These are phyloP conservation scores for Enteromius fasciolatus DNA, from an alignment of 2,797 vertebrate genomes.

Conservation along the genomic window DNA sequence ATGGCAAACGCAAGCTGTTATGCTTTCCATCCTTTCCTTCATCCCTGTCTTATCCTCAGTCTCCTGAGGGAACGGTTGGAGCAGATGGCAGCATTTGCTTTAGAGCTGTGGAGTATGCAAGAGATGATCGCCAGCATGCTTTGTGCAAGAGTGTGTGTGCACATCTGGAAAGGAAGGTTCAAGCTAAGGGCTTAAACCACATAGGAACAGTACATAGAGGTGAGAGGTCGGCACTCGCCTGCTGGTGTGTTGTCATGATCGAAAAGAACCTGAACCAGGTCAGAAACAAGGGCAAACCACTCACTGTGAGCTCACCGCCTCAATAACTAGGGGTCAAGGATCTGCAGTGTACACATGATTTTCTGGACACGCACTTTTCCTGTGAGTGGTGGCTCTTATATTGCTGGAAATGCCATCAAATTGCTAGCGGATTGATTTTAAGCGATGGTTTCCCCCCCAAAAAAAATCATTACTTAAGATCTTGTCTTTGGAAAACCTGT, in stretches of 20 bases:
- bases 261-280: conserved; percentile 15
- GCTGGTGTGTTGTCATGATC: conserved; percentile 32
- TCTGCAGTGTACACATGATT: neutral
- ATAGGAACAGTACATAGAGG: conserved; percentile 3
- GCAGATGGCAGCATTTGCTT: conserved; percentile 37
- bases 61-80: conserved; percentile 7
- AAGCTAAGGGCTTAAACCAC: neutral
- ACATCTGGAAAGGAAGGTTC: conserved; percentile 4
- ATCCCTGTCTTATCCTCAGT: neutral
- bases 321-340: conserved; percentile 32
- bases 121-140: conserved; percentile 31
- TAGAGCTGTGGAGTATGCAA: conserved; percentile 16
- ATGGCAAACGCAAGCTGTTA: conserved; percentile 35
- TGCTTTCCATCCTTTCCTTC: conserved; percentile 10
- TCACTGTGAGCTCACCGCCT: neutral
- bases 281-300: conserved; percentile 8
- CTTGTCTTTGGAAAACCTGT: neutral
- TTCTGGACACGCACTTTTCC: conserved; percentile 6
- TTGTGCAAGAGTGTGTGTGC: conserved; percentile 8
- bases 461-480: neutral
- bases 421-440: neutral
- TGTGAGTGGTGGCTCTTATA: neutral
- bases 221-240: neutral
- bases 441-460: neutral
- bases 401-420: conserved; percentile 19